phyloP scores from a whole-genome alignment of 2,113 vertebrate species.

The Pionites leucogaster region DNA sequence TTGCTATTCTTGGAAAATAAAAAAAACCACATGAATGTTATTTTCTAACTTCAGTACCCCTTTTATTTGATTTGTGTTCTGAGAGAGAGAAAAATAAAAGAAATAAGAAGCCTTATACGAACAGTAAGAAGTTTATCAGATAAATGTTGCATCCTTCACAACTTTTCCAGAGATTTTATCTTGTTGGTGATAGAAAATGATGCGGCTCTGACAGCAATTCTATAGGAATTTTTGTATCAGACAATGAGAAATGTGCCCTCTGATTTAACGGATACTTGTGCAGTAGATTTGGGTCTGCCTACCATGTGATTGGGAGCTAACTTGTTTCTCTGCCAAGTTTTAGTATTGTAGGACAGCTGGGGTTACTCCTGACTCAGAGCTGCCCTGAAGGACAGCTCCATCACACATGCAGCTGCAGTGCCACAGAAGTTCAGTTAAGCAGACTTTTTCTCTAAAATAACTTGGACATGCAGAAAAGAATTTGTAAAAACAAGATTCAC shows the following conservation, averaged over 20 bases:
- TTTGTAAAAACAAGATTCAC: neutral
- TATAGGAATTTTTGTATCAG: neutral
- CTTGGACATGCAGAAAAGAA: neutral
- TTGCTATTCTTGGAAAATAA: neutral
- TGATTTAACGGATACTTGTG: neutral
- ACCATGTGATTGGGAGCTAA: neutral
- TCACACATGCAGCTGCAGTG: neutral
- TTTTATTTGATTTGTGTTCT: constrained; percentile 8
- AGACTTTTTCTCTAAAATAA: neutral
- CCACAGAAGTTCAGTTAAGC: neutral
- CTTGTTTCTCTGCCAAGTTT: neutral
- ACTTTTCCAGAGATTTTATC: neutral
- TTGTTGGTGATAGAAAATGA: neutral
- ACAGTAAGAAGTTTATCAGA: neutral
- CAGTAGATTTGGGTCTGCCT: neutral
- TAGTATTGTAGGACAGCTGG: neutral
- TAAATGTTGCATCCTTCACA: neutral
- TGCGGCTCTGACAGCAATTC: neutral
- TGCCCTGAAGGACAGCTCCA: neutral
- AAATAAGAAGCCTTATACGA: neutral
- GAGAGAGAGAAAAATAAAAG: neutral
- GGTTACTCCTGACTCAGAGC: neutral
- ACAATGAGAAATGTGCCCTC: neutral
- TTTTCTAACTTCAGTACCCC: neutral
- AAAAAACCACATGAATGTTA: neutral